Evolutionary conservation across 2,113 vertebrate genomes (phyloP), one percentile per base, ranked within the genome.

Genomic region (Hemibagrus wyckioides): DNA sequence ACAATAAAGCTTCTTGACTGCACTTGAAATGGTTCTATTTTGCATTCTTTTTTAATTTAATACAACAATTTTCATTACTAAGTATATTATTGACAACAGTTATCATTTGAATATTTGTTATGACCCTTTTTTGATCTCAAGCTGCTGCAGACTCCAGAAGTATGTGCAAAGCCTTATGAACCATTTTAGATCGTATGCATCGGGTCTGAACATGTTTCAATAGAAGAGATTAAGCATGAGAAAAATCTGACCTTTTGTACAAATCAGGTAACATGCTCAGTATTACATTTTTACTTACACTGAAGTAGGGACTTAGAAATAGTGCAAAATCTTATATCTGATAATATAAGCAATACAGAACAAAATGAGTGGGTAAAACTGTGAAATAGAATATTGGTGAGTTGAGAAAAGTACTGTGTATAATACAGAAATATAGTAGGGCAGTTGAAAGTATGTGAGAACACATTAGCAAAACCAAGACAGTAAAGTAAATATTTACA

Each of bases 21-120:
- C n/a, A n/a, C n/a, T n/a, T n/a, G n/a, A n/a, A n/a, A 76, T 75
- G 44, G 6, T 14, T 75, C 71, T 75, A 75, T 75, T 76, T 48
- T 48, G 73, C 25, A n/a, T 52, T 77, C 2, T n/a, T 52, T 77
- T 19, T 14, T 30, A 77, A 77, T 77, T 17, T 19, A 52, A 4
- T 77, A 77, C 15, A 44, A 4, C 4, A 75, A 75, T 15, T 15
- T 48, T 48, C 25, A 44, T 48, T 44, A 44, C 39, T 25, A 28
- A 44, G 25, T 75, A 44, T 25, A 41, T 41, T 44, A 41, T 17
- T 28, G 21, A 75, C 39, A 14, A 76, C 41, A 76, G 28, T 25
- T 7, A 73, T 33, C 11, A 2, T 44, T 15, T 11, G 48, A 15
- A 76, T 76, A 48, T 75, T 48, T 75, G 11, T 21, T 41, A 76